Base-by-base conservation (phyloP, 2,113 vertebrate genomes). In the Psettodes erumei region DNA sequence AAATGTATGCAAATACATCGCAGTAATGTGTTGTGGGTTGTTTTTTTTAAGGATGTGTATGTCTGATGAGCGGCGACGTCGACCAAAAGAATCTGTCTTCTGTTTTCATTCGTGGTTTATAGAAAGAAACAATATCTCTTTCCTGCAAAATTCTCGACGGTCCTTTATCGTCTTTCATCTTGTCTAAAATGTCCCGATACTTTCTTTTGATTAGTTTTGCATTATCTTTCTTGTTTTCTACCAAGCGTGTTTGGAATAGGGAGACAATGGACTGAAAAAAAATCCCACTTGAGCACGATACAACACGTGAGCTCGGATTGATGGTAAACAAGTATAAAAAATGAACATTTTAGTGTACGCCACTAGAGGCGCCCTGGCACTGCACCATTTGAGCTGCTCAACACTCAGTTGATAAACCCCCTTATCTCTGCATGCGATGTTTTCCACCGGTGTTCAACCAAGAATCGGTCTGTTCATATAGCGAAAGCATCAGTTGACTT, bases 311-410 rank as follows among this genome's bases (percentile, higher is more conserved):
- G 71, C 33, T 13, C 65, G 70, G 63, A 74, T 54, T 83, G 76
- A 86, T 84, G 90, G 88, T 93, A 94, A 94, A 93, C 92, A 94
- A 92, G 80, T 80, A 21, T 55, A 60, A 78, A n/a, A 75, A 85
- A 69, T 15, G 28, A 38, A 8, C 43, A 28, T 28, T 38, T 43
- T 6, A 13, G 1, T 25, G 30, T 60, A 3, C 0, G 2, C 88
- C 91, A 40, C 87, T 89, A 85, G 92, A 66, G 93, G 90, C 90
- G 88, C 90, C n/a, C 56, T 73, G 59, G 67, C 66, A 77, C 79
- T 89, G 91, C 88, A 89, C 87, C 84, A 90, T 84, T 86, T 77
- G 53, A 0, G 13, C 59, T 54, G 53, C 47, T 56, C 35, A 1
- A 42, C 62, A 63, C 38, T 40, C 25, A 21, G 38, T 54, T n/a